Base-by-base conservation (phyloP, 2,888 invertebrate genomes). In the Protula sp. region DNA sequence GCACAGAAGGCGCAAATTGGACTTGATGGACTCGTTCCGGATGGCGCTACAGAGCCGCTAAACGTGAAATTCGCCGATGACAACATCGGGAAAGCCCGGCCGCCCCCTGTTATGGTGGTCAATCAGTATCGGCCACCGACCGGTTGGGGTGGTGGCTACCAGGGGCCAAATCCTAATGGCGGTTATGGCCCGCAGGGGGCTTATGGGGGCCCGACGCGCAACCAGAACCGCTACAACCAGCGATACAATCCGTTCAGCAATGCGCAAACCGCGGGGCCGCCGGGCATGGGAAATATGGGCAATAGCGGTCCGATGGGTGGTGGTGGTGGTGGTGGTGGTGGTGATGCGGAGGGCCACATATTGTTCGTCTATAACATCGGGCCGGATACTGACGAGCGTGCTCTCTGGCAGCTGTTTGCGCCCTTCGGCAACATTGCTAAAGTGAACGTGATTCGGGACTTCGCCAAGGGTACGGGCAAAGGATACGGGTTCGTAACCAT, bases 11-110 rank as follows among this genome's bases (percentile, higher is more conserved):
- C 68, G 5, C 61, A 65, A n/a, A 59, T 57, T 14, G 30, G 28
- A 9, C 55, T 67, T 3, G 58, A 66, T 50, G 68, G 68, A 26
- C 51, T 59, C 24, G 57, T 56, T 2, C 65, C 63, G 1, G 58
- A 52, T 27, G 66, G 66, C 26, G 47, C 51, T 24, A 55, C 88
- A 64, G 89, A 91, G 77, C 89, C 92, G 27, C 84, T 95, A 51
- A 87, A 88, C 67, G 91, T 94, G 28, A 89, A 89, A 84, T 87
- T 89, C 70, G 92, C 92, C 0, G 91, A 91, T 74, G 91, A 92
- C 77, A 91, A 91, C 59, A 64, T 70, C n/a, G 61, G 63, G 29
- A 68, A 68, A 47, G 63, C 63, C 2, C 53, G 63, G 4, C 57
- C 61, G 14, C 65, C 63, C 1, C 29, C 55, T n/a, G 59, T 45